These are phyloP conservation scores for Cistogaster globosa DNA, from an alignment of 2,888 invertebrate species.

Conservation along the genomic window DNA sequence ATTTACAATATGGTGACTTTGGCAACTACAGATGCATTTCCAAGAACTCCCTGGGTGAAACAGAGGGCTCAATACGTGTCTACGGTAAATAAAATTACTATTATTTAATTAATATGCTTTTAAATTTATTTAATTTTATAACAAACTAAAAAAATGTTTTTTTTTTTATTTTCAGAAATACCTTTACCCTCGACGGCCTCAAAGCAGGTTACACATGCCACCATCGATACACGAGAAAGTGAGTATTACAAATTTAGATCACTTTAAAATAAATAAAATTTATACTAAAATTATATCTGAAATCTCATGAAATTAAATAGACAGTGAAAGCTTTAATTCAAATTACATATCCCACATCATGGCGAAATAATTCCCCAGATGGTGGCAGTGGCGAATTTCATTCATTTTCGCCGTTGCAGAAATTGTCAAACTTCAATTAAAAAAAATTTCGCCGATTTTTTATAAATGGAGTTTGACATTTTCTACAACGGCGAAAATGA, in stretches of 20 bases:
- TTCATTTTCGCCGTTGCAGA: no score
- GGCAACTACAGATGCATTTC: slow-evolving; percentile 96
- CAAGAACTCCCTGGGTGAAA: slow-evolving; percentile 96
- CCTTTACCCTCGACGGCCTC: slow-evolving; percentile 93
- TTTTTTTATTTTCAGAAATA: slow-evolving; percentile 86
- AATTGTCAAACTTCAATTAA: no score
- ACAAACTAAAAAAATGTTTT: background rate
- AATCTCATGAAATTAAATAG: no score
- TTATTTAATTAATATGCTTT: background rate
- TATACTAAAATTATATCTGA: no score
- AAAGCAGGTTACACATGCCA: slow-evolving; percentile 86
- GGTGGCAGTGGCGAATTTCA: no score
- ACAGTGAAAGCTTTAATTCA: no score
- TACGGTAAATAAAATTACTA: slow-evolving; percentile 89
- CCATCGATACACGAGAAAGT: slow-evolving; percentile 83
- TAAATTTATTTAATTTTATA: background rate
- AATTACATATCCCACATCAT: no score
- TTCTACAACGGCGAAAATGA: no score
- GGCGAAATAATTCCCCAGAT: no score
- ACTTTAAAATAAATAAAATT: background rate
- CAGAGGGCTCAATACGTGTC: slow-evolving; percentile 95
- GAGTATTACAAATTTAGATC: slow-evolving; percentile 75
- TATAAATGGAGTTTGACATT: no score
- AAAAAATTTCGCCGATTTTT: no score
- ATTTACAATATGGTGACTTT: slow-evolving; percentile 92